A percentile compares a stretch with the other conserved stretches of the same genome.
phyloP scores from a whole-genome alignment of 2,888 invertebrate species.

The Teleiodes luculella region DNA sequence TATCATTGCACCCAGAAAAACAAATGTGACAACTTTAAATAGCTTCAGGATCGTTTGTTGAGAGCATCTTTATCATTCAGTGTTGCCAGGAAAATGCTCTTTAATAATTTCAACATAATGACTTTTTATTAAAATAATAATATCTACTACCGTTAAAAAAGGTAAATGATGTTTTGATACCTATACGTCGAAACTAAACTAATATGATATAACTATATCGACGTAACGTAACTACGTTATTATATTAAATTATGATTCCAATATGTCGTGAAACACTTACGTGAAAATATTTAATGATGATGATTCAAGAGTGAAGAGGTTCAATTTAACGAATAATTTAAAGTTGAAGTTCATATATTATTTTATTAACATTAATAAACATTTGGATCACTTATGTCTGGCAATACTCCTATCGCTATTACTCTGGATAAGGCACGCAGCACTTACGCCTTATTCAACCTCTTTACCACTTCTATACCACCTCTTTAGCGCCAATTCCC shows the following conservation, averaged over 20 bases:
- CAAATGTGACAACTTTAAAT: not conserved
- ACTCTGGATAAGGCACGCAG: constrained; percentile 3
- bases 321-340: no score
- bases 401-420: not conserved
- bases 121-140: no score
- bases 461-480: not conserved
- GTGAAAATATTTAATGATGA: no score
- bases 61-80: not conserved
- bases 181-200: no score
- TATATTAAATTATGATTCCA: no score
- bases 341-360: not conserved
- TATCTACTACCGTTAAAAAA: no score
- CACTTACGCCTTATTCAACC: constrained; percentile 6
- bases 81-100: not conserved
- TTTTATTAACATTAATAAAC: not conserved
- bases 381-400: not conserved
- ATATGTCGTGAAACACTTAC: no score
- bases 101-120: no score
- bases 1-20: not conserved
- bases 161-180: no score
- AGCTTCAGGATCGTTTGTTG: not conserved
- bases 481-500: not conserved
- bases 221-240: no score
- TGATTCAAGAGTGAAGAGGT: no score
- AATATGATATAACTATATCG: no score